Base-by-base conservation (phyloP, 2,113 vertebrate species). In the Atractosteus spatula region DNA sequence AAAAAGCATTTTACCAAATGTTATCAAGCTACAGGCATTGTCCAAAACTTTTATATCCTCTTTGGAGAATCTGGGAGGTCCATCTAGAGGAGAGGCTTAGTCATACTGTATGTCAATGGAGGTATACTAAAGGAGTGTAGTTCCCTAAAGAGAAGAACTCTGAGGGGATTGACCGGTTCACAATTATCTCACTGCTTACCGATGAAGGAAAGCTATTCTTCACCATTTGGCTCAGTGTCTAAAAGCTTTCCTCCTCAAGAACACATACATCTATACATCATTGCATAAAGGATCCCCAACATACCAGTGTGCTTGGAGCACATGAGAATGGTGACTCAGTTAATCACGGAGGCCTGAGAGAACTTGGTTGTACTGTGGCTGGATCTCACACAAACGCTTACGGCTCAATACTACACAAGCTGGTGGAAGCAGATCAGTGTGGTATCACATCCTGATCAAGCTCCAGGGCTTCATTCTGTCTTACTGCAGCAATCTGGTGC, bases 201-300 rank as follows among this genome's bases (percentile, higher is more conserved):
- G 59, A 14, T 4, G 57, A 62, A 61, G 69, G 41, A 55, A 61
- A 61, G 5, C n/a, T 64, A 17, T 57, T 67, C 55, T 73, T 67
- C 14, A 62, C 7, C 5, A 62, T 62, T 10, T 62, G n/a, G 59
- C 59, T 6, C n/a, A 62, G 6, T 8, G 61, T 12, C n/a, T 72
- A 0, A 57, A 45, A 13, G 62, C 41, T 8, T 56, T 55, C 10
- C 71, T 66, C 47, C 29, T 56, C 13, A 72, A 13, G 51, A 55
- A 72, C 59, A 56, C 41, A 14, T 59, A 62, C 14, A 44, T 56
- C 3, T 41, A 29, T 17, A 66, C 51, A 0, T 2, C 41, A 16
- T 29, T 72, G 62, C 14, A 72, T 13, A 72, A 72, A 5, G 41
- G 54, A 66, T 57, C 13, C 62, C 47, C 45, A 55, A n/a, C 51